Conservation (phyloP, 2,797 vertebrate species). For the Hemibagrus guttatus region DNA sequence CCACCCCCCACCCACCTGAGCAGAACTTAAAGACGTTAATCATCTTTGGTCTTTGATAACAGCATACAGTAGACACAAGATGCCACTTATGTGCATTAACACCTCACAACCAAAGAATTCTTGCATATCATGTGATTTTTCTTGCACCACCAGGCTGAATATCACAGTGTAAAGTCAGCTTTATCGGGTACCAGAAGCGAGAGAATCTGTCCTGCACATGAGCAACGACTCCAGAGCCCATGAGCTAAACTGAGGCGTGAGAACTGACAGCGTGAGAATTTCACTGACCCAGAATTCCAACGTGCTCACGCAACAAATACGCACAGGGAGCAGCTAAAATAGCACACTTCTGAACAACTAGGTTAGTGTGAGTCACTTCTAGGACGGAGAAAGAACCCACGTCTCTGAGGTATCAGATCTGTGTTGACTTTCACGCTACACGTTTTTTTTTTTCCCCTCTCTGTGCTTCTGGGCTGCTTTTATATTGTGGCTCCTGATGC, state of each 20-base stretch:
- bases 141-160: not conserved
- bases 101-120: not conserved
- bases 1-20: too few species aligned
- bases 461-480: not conserved
- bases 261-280: constrained; percentile 43
- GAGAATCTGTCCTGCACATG: not conserved
- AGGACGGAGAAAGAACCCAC: constrained; percentile 38
- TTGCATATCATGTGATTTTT: not conserved
- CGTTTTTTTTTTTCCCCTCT: too few species aligned
- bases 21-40: not conserved
- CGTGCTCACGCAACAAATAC: constrained; percentile 17
- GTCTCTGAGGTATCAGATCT: constrained; percentile 25
- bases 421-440: not conserved
- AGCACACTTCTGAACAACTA: constrained; percentile 21
- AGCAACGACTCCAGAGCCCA: constrained; percentile 16
- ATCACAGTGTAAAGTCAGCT: not conserved
- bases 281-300: constrained; percentile 49
- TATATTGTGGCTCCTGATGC: not conserved
- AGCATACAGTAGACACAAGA: not conserved
- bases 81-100: not conserved
- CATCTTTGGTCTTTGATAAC: not conserved
- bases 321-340: constrained; percentile 36
- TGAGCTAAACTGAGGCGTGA: constrained; percentile 19
- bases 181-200: not conserved
- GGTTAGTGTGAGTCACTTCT: constrained; percentile 44